A percentile compares a stretch with the other conserved stretches of the same genome.
Conservation (phyloP, 2,888 invertebrate genomes). For the Cancer borealis region DNA sequence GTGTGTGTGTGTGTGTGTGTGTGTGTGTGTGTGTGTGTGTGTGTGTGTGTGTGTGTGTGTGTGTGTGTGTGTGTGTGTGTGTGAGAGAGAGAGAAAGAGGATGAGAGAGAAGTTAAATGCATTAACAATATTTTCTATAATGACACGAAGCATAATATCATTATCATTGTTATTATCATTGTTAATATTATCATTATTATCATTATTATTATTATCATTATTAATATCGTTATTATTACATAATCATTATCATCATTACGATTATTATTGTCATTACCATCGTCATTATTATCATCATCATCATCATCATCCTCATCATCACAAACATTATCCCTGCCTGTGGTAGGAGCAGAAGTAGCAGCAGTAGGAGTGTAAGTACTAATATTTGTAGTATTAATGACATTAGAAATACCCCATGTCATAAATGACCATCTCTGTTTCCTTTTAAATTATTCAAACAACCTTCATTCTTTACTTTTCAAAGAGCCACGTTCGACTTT, state of each 20-base stretch:
- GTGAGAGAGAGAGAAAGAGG: conserved; percentile 40
- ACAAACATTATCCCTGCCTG: not conserved
- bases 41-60: not conserved
- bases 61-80: conserved; percentile 24
- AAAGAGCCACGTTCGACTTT: not conserved
- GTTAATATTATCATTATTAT: not conserved
- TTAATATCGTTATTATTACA: not conserved
- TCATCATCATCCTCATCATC: not conserved
- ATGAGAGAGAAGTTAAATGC: not conserved
- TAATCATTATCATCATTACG: not conserved
- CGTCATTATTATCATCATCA: too few relatives aligned
- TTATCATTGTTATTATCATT: not conserved
- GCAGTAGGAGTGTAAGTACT: not conserved
- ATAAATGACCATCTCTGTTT: too few relatives aligned
- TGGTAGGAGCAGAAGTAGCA: not conserved
- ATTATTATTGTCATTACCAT: too few relatives aligned
- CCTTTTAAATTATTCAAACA: not conserved
- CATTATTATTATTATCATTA: not conserved
- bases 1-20: conserved; percentile 38
- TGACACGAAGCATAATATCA: not conserved
- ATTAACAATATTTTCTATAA: not conserved
- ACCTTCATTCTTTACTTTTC: not conserved
- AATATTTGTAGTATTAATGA: not conserved
- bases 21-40: conserved; percentile 30
- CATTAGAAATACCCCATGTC: not conserved